Evolutionary conservation across 2,113 vertebrate genomes (phyloP), one percentile per base, ranked within the genome.

Genomic region (Salvelinus fontinalis): DNA sequence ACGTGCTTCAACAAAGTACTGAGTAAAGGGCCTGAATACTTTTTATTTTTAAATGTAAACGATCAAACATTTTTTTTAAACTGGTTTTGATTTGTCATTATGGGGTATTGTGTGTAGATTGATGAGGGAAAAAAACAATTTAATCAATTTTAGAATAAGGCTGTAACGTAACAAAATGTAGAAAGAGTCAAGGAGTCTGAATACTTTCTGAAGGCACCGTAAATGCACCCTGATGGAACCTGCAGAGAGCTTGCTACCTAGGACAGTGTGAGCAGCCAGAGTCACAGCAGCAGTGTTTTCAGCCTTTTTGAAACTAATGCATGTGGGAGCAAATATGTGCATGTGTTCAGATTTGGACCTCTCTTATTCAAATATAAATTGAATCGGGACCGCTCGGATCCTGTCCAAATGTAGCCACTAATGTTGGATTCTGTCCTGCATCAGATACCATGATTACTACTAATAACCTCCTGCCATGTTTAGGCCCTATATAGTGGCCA

Each of bases 281-380:
- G 78, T 87, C 90, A 85, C 92, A 92, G 92, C 87, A 54, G 90
- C 84, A 83, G 79, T 92, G 89, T 93, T 92, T 92, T 89, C 90
- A 91, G 81, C 85, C 89, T 94, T 94, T 94, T 94, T 94, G 92
- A 91, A 93, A 92, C 92, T 93, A 94, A 90, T 89, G 83, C 92
- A 91, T 89, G 89, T 89, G 91, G 92, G 89, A 92, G 90, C 91
- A 93, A 93, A 93, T 91, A 91, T 93, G 93, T 94, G 92, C 93
- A 94, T 91, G 92, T 84, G 90, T 90, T 89, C 92, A 86, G 87
- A 90, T 90, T 87, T 85, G 90, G 86, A 89, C 90, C 81, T 89
- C 88, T 88, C 89, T 90, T 91, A 93, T 93, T 94, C 91, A 90
- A 92, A 92, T 93, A 90, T 87, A 93, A 93, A 94, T 93, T 92